phyloP scores from a whole-genome alignment of 2,113 vertebrate genomes.

The Potamarius usumacintae region DNA sequence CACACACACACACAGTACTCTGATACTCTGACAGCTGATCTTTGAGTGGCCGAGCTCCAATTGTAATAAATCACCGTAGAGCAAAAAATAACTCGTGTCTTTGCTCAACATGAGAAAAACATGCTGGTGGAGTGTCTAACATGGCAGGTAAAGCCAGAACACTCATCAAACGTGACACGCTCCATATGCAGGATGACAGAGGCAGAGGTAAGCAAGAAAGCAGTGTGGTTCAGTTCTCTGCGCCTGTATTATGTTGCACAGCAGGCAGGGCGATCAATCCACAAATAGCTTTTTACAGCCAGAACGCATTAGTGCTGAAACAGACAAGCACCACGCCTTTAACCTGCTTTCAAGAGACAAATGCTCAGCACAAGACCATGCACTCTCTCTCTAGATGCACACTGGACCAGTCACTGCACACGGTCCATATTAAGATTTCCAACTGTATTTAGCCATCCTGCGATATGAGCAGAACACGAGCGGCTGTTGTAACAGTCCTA shows the following conservation, averaged over 20 bases:
- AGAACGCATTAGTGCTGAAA: slow-evolving; percentile 47
- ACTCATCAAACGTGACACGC: slow-evolving; percentile 42
- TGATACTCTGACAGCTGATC: slow-evolving; percentile 6
- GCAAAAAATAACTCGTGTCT: slow-evolving; percentile 29
- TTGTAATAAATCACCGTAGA: slow-evolving; percentile 19
- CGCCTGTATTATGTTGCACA: slow-evolving; percentile 50
- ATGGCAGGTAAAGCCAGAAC: slow-evolving; percentile 33
- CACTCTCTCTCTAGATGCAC: neutral
- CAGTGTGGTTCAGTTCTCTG: slow-evolving; percentile 22
- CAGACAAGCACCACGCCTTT: slow-evolving; percentile 41
- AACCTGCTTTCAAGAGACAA: slow-evolving; percentile 32
- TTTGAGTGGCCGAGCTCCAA: neutral
- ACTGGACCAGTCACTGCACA: neutral
- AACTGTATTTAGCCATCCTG: neutral
- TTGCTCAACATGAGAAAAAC: slow-evolving; percentile 18
- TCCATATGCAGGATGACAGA: slow-evolving; percentile 46
- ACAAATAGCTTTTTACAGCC: slow-evolving; percentile 50
- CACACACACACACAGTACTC: neutral
- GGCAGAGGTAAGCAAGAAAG: slow-evolving; percentile 37
- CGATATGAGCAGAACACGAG: neutral
- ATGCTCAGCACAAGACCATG: neutral
- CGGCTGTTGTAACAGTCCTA: slow-evolving; percentile 38
- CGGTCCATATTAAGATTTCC: neutral
- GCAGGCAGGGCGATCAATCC: slow-evolving; percentile 50
- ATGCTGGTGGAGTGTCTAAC: slow-evolving; percentile 7